phyloP scores from a whole-genome alignment of 53 echinoderm and acorn worm genomes.

The Antedon mediterranea region DNA sequence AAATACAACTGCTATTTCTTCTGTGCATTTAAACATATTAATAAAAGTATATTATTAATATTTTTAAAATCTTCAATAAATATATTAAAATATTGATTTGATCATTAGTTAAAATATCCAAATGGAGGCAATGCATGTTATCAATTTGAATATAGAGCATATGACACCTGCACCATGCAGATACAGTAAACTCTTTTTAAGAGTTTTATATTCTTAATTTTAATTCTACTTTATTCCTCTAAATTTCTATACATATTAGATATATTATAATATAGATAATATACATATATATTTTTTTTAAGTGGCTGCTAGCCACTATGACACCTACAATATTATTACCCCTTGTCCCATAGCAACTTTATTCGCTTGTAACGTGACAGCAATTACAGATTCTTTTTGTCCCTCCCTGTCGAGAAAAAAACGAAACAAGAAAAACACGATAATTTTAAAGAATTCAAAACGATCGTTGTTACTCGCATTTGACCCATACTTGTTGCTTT shows the following conservation, averaged over 20 bases:
- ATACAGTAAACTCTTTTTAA: not conserved
- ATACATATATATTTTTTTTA: slow-evolving; percentile 1
- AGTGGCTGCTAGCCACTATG: not conserved
- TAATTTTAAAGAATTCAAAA: too few relatives aligned
- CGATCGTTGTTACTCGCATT: too few relatives aligned
- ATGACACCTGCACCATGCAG: not conserved
- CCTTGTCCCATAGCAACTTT: not conserved
- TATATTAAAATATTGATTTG: too few relatives aligned
- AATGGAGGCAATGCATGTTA: too few relatives aligned
- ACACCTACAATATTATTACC: not conserved
- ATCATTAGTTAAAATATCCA: too few relatives aligned
- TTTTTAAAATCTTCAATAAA: too few relatives aligned
- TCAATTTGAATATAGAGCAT: too few relatives aligned
- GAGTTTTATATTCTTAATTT: not conserved
- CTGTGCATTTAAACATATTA: too few relatives aligned
- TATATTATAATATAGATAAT: not conserved
- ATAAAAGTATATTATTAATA: too few relatives aligned
- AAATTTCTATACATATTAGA: not conserved
- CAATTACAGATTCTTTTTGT: not conserved
- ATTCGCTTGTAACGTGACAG: not conserved
- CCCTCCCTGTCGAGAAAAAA: not conserved
- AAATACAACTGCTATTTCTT: too few relatives aligned
- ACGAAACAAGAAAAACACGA: too few relatives aligned
- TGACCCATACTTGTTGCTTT: too few relatives aligned
- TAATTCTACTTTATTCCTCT: not conserved